A percentile compares a stretch with the other conserved stretches of the same genome.
phyloP scores from a whole-genome alignment of 2,797 vertebrate genomes.

The Sebastes taczanowskii region DNA sequence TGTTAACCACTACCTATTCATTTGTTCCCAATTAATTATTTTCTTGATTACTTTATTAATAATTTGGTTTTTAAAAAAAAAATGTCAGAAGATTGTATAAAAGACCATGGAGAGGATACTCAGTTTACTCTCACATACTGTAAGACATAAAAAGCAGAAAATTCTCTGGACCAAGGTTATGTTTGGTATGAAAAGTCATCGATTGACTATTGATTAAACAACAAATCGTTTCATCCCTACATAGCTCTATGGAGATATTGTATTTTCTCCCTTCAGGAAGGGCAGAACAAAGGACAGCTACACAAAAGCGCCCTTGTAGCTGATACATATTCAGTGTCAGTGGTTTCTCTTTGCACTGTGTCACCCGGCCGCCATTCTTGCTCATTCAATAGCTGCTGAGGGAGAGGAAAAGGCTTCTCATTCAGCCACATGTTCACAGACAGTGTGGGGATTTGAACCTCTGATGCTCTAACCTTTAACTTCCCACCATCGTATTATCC shows the following conservation, averaged over 20 bases:
- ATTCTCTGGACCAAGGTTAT: background rate
- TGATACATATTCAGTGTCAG: slow-evolving; percentile 52
- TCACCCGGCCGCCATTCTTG: background rate
- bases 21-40: background rate
- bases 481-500: slow-evolving; percentile 32
- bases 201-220: background rate
- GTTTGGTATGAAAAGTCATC: background rate
- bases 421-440: slow-evolving; percentile 38
- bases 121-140: background rate
- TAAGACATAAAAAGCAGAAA: background rate
- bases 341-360: slow-evolving; percentile 11
- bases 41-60: background rate
- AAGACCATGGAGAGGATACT: background rate
- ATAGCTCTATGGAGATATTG: background rate
- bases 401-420: slow-evolving; percentile 9
- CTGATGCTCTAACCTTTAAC: slow-evolving; percentile 47
- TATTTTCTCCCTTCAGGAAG: slow-evolving; percentile 17
- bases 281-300: slow-evolving; percentile 38
- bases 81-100: background rate
- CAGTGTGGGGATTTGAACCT: slow-evolving; percentile 34
- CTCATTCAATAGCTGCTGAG: slow-evolving; percentile 19
- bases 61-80: background rate
- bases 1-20: background rate
- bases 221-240: slow-evolving; percentile 10
- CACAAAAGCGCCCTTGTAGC: slow-evolving; percentile 23